Evolutionary conservation across 2,888 invertebrate genomes (phyloP).

Genomic region (Venusia cambrica): DNA sequence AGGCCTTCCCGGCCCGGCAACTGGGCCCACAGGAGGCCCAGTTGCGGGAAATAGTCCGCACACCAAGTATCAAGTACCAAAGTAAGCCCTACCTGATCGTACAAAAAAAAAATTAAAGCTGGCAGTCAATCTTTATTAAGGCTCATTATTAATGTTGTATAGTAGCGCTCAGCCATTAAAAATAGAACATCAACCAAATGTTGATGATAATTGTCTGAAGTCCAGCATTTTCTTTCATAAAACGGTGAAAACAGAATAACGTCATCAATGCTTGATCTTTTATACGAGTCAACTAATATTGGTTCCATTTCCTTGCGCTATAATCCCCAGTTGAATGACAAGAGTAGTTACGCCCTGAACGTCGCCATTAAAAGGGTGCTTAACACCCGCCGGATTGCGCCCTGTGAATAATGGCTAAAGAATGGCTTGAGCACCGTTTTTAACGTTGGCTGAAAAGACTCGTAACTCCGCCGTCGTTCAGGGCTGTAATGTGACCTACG

Average conservation of each 20-base stretch:
- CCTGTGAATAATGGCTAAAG: constrained; percentile 64
- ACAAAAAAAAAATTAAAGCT: too few species aligned
- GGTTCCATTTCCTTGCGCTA: constrained; percentile 27
- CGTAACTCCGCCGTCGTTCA: constrained; percentile 62
- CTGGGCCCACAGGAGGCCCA: too few species aligned
- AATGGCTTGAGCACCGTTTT: constrained; percentile 56
- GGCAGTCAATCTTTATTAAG: too few species aligned
- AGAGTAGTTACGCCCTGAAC: constrained; percentile 52
- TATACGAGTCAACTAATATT: constrained; percentile 14
- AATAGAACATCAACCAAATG: too few species aligned
- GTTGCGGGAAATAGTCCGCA: too few species aligned
- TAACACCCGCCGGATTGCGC: constrained; percentile 56
- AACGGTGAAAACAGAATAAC: too few species aligned
- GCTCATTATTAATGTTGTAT: too few species aligned
- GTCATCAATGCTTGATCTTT: constrained; percentile 18
- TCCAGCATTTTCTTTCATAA: too few species aligned
- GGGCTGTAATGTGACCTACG: constrained; percentile 55
- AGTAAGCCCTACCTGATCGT: too few species aligned
- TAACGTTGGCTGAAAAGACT: constrained; percentile 59
- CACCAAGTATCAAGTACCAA: too few species aligned
- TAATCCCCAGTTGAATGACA: constrained; percentile 55
- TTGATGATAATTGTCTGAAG: constrained; percentile 19
- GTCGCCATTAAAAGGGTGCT: constrained; percentile 58
- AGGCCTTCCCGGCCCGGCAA: too few species aligned
- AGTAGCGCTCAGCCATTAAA: too few species aligned